phyloP scores from a whole-genome alignment of 2,888 invertebrate species.

The Ichneumon xanthorius region DNA sequence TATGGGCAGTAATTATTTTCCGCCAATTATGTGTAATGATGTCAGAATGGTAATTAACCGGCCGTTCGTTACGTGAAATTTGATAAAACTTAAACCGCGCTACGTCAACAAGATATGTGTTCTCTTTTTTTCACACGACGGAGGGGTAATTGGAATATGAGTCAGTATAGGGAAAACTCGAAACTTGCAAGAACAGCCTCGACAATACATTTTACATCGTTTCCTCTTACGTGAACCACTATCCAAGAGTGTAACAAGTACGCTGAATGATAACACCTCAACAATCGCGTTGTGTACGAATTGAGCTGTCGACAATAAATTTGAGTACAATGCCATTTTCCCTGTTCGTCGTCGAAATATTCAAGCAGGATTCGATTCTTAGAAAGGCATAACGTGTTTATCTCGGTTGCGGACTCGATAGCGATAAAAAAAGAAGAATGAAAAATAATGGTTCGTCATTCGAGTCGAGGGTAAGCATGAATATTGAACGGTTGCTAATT shows the following conservation, averaged over 20 bases:
- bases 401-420: slow-evolving; percentile 32
- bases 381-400: slow-evolving; percentile 16
- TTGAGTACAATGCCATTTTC: background rate
- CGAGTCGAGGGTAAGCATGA: slow-evolving; percentile 22
- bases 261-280: background rate
- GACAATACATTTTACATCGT: background rate
- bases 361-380: slow-evolving; percentile 40
- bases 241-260: background rate
- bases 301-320: slow-evolving; percentile 11
- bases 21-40: background rate
- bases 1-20: background rate
- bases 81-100: background rate
- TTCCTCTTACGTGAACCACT: background rate
- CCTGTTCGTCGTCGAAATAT: slow-evolving; percentile 11
- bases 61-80: background rate
- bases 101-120: background rate
- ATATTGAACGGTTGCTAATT: slow-evolving; percentile 60
- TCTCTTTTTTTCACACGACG: background rate
- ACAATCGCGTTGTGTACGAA: slow-evolving; percentile 3
- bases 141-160: background rate
- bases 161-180: background rate
- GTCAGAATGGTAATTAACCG: background rate
- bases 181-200: background rate
- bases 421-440: slow-evolving; percentile 29
- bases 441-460: slow-evolving; percentile 8